Evolutionary conservation across 2,797 vertebrate species (phyloP).

Genomic region (Gallinago solitaria): DNA sequence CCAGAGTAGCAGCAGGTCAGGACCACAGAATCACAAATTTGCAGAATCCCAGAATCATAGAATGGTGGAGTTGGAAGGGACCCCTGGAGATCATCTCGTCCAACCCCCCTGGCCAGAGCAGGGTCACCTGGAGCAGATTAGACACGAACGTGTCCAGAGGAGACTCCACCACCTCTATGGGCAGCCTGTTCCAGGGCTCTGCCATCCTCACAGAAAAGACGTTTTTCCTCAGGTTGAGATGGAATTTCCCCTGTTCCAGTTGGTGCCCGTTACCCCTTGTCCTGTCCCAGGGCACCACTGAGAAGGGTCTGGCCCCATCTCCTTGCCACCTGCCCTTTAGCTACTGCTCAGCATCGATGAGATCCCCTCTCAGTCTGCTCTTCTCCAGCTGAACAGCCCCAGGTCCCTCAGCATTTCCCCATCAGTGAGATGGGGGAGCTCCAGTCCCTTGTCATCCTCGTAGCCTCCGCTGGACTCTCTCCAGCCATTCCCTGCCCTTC

Average conservation of each 20-base stretch:
- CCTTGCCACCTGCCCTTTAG: neutral
- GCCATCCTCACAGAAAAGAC: neutral
- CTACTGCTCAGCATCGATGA: neutral
- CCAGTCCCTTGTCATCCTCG: neutral
- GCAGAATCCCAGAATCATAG: neutral
- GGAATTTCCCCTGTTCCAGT: neutral
- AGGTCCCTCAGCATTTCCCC: neutral
- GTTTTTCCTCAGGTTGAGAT: neutral
- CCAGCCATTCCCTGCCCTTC: neutral
- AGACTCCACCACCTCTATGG: neutral
- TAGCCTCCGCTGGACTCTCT: neutral
- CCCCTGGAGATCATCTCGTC: too few species aligned
- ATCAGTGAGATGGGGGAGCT: neutral
- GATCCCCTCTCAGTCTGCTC: too few species aligned
- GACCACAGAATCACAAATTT: neutral
- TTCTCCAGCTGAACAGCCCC: too few species aligned
- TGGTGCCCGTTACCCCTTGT: neutral
- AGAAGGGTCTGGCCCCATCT: neutral
- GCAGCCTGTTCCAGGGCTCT: neutral
- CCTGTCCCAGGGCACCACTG: neutral
- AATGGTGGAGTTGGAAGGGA: too few species aligned
- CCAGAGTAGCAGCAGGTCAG: neutral
- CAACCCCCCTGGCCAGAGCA: neutral
- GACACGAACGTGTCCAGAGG: neutral
- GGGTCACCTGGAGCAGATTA: neutral